Conservation (phyloP, 2,888 invertebrate genomes). For the Pseudeuparius sepicola region DNA sequence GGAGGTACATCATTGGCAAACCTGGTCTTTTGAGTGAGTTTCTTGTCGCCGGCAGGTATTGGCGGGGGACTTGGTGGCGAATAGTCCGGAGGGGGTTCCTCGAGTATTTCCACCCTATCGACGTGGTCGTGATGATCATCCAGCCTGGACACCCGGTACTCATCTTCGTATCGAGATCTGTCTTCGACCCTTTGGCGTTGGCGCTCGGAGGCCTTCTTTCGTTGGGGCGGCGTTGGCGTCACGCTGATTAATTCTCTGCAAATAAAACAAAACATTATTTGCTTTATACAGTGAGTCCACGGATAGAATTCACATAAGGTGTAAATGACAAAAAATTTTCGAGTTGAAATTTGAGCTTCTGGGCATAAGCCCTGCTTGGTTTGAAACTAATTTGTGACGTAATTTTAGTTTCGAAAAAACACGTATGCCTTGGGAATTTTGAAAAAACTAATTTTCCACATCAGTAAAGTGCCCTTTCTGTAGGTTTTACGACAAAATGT, state of each 20-base stretch:
- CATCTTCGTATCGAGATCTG: conserved; percentile 43
- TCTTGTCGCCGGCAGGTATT: conserved; percentile 33
- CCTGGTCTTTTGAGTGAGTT: conserved; percentile 60
- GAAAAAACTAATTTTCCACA: no score
- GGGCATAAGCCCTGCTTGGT: no score
- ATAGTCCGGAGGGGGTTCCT: conserved; percentile 63
- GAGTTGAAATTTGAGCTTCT: no score
- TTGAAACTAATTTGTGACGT: no score
- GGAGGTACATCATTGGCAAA: conserved; percentile 46
- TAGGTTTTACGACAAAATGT: no score
- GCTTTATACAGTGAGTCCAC: no score
- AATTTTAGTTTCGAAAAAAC: no score
- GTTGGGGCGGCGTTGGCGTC: conserved; percentile 56
- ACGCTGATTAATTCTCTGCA: conserved; percentile 26
- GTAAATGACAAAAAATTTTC: no score
- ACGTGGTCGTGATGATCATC: conserved; percentile 37
- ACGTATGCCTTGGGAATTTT: no score
- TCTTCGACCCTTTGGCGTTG: conserved; percentile 36
- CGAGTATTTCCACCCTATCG: conserved; percentile 31
- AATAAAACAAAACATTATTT: not conserved
- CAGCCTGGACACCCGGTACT: conserved; percentile 47
- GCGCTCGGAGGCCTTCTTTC: conserved; percentile 43
- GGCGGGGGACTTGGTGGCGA: conserved; percentile 47
- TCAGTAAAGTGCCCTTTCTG: no score
- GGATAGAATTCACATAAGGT: no score